phyloP scores from a whole-genome alignment of 2,888 invertebrate species.

The Trissoscelio sp. region DNA sequence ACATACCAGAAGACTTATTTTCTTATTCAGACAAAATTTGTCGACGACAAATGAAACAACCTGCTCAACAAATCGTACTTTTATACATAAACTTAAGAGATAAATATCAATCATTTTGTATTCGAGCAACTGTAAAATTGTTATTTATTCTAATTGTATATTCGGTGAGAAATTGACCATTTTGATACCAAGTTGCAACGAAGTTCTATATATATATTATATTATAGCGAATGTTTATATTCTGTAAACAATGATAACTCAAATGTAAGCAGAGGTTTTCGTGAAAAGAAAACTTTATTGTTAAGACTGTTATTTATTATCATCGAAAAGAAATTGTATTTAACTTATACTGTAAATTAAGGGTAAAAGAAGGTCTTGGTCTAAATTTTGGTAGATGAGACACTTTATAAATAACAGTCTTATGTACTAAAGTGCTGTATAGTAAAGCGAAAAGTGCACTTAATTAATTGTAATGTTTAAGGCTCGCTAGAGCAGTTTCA shows the following conservation, averaged over 20 bases:
- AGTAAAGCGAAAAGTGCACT: neutral
- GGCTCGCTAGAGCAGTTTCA: neutral
- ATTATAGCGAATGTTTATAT: neutral
- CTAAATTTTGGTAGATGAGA: neutral
- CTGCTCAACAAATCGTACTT: neutral
- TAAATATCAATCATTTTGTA: neutral
- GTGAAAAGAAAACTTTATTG: neutral
- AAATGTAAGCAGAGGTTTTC: neutral
- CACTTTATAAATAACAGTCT: neutral
- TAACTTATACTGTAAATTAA: conserved; percentile 6
- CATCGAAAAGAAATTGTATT: neutral
- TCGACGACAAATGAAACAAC: neutral
- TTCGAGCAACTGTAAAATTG: conserved; percentile 18
- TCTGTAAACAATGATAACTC: neutral
- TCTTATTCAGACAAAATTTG: conserved; percentile 11
- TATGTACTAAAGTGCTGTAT: neutral
- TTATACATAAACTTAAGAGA: conserved; percentile 4
- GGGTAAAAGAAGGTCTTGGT: neutral
- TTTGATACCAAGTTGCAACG: neutral
- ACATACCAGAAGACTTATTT: neutral
- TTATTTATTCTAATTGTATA: conserved; percentile 27
- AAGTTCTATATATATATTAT: conserved; percentile 2
- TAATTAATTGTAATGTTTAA: conserved; percentile 9
- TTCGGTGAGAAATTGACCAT: neutral
- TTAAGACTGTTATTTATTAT: conserved; percentile 8